These are phyloP conservation scores for Pachydiplax longipennis DNA, from an alignment of 2,888 invertebrate species.

Conservation along the genomic window DNA sequence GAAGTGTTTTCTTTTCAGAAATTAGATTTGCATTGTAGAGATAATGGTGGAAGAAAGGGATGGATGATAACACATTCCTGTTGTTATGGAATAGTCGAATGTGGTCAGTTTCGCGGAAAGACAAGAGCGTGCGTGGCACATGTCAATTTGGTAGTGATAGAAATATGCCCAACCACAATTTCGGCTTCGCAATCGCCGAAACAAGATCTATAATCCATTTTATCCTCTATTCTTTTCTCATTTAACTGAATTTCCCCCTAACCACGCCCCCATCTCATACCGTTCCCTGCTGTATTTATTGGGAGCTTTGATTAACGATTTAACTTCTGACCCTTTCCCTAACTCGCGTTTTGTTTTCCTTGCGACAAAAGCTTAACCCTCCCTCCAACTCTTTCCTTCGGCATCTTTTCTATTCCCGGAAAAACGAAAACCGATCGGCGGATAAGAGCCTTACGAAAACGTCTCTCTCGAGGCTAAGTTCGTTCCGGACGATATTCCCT, in stretches of 20 bases:
- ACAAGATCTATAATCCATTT: neutral
- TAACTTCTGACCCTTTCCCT: neutral
- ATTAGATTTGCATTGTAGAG: no score
- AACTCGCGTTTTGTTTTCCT: neutral
- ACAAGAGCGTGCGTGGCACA: no score
- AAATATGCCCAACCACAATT: no score
- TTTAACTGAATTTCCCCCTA: no score
- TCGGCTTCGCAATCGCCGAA: no score
- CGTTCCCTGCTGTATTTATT: neutral
- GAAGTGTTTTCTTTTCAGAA: no score
- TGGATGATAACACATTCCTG: no score
- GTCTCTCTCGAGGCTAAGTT: neutral
- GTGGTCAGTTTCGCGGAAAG: no score
- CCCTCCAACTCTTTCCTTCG: neutral
- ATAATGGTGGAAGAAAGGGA: no score
- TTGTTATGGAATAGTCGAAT: no score
- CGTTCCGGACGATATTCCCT: neutral
- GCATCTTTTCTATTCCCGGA: neutral
- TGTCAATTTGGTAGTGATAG: no score
- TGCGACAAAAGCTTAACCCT: neutral
- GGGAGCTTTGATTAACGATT: neutral
- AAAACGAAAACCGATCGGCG: neutral
- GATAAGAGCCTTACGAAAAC: neutral
- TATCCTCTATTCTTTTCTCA: neutral
- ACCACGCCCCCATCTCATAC: neutral